Evolutionary conservation across 2,797 vertebrate genomes (phyloP).

Genomic region (Sebastes taczanowskii): DNA sequence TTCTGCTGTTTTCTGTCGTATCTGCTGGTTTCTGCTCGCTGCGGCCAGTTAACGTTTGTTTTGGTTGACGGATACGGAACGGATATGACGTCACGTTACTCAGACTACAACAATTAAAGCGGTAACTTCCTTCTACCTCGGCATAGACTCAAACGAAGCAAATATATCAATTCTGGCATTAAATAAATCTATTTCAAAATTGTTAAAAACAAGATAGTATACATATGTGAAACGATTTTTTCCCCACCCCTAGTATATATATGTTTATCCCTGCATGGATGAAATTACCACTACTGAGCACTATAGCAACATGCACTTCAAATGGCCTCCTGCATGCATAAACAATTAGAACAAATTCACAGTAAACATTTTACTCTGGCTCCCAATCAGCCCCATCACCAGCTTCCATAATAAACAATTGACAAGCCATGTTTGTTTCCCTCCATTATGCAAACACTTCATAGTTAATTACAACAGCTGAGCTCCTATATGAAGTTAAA

Average conservation of each 20-base stretch:
- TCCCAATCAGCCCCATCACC: conserved; percentile 42
- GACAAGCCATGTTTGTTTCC: conserved; percentile 40
- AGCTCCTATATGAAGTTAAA: conserved; percentile 23
- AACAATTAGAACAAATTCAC: conserved; percentile 22
- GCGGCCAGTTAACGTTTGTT: accelerated
- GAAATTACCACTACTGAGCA: not conserved
- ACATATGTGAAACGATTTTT: too few relatives aligned
- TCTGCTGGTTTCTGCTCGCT: too few relatives aligned
- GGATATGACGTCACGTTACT: too few relatives aligned
- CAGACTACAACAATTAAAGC: too few relatives aligned
- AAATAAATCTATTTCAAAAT: too few relatives aligned
- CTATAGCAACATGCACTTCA: not conserved
- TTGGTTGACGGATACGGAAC: too few relatives aligned
- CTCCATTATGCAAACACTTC: conserved; percentile 28
- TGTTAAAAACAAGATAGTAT: too few relatives aligned
- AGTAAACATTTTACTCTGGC: conserved; percentile 36
- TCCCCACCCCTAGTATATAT: too few relatives aligned
- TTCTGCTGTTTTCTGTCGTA: too few relatives aligned
- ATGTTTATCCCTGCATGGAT: not conserved
- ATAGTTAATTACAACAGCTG: conserved; percentile 46
- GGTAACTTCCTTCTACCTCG: too few relatives aligned
- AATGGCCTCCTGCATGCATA: not conserved
- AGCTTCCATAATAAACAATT: conserved; percentile 21
- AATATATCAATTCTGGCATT: too few relatives aligned
- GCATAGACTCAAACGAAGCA: too few relatives aligned